A percentile compares a stretch with the other conserved stretches of the same genome.
Evolutionary conservation across 2,888 invertebrate genomes (phyloP).

Genomic region (Dasysyrphus tricinctus): DNA sequence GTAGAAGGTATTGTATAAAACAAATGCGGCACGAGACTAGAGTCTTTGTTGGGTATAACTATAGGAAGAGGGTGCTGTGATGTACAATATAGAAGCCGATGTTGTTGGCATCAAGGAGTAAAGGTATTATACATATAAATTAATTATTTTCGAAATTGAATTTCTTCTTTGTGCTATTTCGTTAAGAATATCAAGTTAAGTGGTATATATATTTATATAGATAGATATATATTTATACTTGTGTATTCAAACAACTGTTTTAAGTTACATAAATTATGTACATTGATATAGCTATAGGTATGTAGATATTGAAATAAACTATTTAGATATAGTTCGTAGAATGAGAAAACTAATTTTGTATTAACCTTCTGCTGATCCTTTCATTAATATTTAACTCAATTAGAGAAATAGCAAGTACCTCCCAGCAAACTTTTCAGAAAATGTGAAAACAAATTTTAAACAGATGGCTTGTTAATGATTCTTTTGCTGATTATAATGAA

Average conservation of each 20-base stretch:
- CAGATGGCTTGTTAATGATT: slow-evolving; percentile 9
- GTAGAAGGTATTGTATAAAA: slow-evolving; percentile 2
- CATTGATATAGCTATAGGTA: neutral
- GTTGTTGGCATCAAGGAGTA: slow-evolving; percentile 12
- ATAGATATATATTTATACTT: neutral
- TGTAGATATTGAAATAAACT: neutral
- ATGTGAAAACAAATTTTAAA: neutral
- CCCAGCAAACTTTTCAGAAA: neutral
- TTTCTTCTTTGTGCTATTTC: slow-evolving; percentile 50
- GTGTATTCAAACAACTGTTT: neutral
- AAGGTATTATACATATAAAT: slow-evolving; percentile 56
- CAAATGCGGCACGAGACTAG: slow-evolving; percentile 48
- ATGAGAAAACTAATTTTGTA: slow-evolving; percentile 23
- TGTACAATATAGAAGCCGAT: neutral
- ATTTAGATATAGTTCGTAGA: neutral
- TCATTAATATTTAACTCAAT: slow-evolving; percentile 65
- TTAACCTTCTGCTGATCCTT: slow-evolving; percentile 57
- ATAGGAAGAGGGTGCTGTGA: neutral
- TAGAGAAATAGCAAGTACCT: slow-evolving; percentile 10
- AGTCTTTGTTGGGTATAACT: neutral
- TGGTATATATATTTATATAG: neutral
- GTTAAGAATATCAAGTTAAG: slow-evolving; percentile 31
- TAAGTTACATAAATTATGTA: neutral
- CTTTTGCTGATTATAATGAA: slow-evolving; percentile 9
- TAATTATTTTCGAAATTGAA: slow-evolving; percentile 73